Percentiles rank a stretch among this genome's conserved stretches.
Conservation (phyloP, 2,888 invertebrate genomes). For the Metopia argyrocephala region DNA sequence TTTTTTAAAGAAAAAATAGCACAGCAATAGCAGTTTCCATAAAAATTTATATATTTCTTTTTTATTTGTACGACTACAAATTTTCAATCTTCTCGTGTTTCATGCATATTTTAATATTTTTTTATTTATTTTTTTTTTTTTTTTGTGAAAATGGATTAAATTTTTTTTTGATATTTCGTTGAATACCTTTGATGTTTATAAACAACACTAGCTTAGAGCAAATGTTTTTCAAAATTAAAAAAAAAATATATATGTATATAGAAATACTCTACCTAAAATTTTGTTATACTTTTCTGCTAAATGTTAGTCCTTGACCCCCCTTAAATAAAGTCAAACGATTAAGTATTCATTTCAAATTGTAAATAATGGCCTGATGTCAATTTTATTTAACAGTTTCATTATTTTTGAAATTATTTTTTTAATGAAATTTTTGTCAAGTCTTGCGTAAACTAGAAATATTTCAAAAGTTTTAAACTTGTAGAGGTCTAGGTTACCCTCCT, state of each 20-base stretch:
- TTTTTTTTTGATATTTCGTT: not conserved
- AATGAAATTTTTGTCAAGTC: slow-evolving; percentile 39
- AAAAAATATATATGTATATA: not conserved
- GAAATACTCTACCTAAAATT: slow-evolving; percentile 9
- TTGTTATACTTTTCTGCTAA: not conserved
- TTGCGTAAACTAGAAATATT: slow-evolving; percentile 11
- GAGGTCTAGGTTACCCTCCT: not conserved
- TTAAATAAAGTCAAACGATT: too few species aligned
- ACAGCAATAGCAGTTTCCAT: not conserved
- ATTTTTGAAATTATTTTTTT: slow-evolving; percentile 1
- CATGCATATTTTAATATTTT: not conserved
- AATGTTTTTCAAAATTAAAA: not conserved
- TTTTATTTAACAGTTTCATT: slow-evolving; percentile 8
- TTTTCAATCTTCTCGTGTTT: too few species aligned
- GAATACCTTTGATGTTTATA: not conserved
- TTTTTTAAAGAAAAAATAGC: not conserved
- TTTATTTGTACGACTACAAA: not conserved
- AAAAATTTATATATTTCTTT: not conserved
- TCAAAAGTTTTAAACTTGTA: not conserved
- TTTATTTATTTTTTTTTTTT: not conserved
- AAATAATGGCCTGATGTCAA: not conserved
- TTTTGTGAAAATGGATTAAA: not conserved
- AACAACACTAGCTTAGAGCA: not conserved
- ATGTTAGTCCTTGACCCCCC: not conserved
- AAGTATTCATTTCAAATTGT: not conserved